Base-by-base conservation (phyloP, 53 echinoderm and acorn worm genomes). In the Crossaster papposus region DNA sequence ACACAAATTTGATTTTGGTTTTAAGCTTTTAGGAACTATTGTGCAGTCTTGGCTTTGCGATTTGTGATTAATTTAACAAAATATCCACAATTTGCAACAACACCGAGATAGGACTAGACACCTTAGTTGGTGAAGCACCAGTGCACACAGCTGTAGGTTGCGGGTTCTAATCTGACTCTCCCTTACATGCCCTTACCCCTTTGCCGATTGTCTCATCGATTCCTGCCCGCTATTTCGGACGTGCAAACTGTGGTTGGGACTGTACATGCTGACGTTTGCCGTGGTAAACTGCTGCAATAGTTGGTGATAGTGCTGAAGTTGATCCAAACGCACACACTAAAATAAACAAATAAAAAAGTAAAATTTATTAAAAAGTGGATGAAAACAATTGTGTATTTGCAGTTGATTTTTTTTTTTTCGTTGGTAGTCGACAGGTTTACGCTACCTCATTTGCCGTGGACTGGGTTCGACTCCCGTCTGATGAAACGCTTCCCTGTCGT, bases 241-340 rank as follows among this genome's bases (percentile, higher is more conserved):
- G 3, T n/a, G 55, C 34, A 85, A 26, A 33, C 54, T 72, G 74
- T 14, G 20, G 55, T 20, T 31, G 3, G 35, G 72, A 17, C 33
- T 73, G 26, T 72, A 54, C 53, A 15, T 53, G n/a, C 77, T 83
- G 31, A 83, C 90, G 32, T 83, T 90, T 30, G 77, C 81, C 71
- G 90, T 90, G 2, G 90, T 90, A 24, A 83, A 83, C 81, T 97
- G 97, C 70, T 91, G 91, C 33, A 97, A 55, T 18, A 97, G 84
- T 36, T 95, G 54, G 73, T 94, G 90, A 72, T 97, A 97, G 26
- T 91, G 79, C 83, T 95, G 92, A n/a, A 84, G 91, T 65, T 95
- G 93, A 37, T 93, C 89, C 54, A 97, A 90, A 28, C 95, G 90
- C 14, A 97, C 90, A 90, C 95, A 95, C 97, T 97, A 77, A 0